Percentiles rank a stretch among this genome's conserved stretches.
phyloP scores from a whole-genome alignment of 2,888 invertebrate species.

The Hirtodrosophila duncani region DNA sequence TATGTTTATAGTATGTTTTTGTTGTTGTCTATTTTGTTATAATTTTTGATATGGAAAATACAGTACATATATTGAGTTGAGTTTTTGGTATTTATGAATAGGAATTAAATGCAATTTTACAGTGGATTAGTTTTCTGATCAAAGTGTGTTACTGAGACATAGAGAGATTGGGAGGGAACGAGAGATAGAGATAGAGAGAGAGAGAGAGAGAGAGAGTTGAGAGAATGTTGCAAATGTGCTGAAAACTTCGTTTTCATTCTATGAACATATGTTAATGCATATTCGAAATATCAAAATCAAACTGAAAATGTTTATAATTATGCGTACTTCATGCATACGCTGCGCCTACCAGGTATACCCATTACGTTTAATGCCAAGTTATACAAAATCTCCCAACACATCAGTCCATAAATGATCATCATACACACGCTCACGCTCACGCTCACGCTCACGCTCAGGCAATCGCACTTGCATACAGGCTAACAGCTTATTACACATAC shows the following conservation, averaged over 20 bases:
- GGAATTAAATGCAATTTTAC: constrained; percentile 52
- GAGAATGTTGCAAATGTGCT: too few relatives aligned
- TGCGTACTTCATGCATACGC: not conserved
- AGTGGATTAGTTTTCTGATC: constrained; percentile 30
- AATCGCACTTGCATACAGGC: constrained; percentile 6
- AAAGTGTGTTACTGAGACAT: not conserved
- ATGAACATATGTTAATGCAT: too few relatives aligned
- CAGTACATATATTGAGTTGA: constrained; percentile 44
- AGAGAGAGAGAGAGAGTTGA: constrained; percentile 2
- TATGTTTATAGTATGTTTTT: constrained; percentile 16
- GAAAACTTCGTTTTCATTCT: not conserved
- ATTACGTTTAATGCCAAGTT: constrained; percentile 10
- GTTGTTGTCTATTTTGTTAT: constrained; percentile 1
- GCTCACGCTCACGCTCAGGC: constrained; percentile 2
- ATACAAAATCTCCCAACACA: constrained; percentile 14
- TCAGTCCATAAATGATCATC: constrained; percentile 46
- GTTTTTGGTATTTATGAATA: constrained; percentile 26
- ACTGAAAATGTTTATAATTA: too few relatives aligned
- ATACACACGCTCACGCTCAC: constrained; percentile 13
- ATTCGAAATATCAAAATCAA: too few relatives aligned
- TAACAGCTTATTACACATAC: constrained; percentile 44
- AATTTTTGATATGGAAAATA: constrained; percentile 55
- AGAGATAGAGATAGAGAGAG: constrained; percentile 12
- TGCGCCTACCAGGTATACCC: constrained; percentile 54
- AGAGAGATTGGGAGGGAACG: constrained; percentile 16